Evolutionary conservation across 2,888 invertebrate species (phyloP).

Genomic region (Scaptodrosophila latifasciaeformis): DNA sequence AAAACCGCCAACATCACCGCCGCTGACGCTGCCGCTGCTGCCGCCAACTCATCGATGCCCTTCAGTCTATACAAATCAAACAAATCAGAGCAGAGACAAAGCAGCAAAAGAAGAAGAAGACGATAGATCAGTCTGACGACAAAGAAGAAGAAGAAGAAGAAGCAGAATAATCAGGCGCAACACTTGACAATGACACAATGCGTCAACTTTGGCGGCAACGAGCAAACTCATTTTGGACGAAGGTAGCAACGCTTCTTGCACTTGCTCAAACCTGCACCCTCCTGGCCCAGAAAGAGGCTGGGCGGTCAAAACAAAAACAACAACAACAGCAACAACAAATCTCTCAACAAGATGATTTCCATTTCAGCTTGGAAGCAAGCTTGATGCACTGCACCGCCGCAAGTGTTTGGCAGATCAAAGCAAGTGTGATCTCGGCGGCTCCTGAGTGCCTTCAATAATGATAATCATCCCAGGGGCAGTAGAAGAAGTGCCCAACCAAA

Average conservation of each 20-base stretch:
- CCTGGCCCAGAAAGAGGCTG: too few species aligned
- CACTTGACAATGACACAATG: slow-evolving; percentile 63
- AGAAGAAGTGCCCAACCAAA: slow-evolving; percentile 6
- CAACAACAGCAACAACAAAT: slow-evolving; percentile 33
- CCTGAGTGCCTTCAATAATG: slow-evolving; percentile 67
- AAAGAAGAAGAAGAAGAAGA: slow-evolving; percentile 60
- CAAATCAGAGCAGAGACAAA: too few species aligned
- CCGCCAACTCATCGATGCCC: too few species aligned
- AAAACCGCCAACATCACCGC: not conserved
- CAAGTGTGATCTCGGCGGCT: too few species aligned
- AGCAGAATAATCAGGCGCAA: slow-evolving; percentile 45
- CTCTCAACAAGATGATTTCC: slow-evolving; percentile 9
- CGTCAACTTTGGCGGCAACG: slow-evolving; percentile 64
- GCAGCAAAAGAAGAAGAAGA: too few species aligned
- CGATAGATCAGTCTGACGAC: slow-evolving; percentile 62
- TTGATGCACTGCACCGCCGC: slow-evolving; percentile 4
- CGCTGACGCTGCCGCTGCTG: not conserved
- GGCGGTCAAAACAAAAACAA: slow-evolving; percentile 25
- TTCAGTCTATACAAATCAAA: too few species aligned
- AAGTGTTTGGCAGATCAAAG: slow-evolving; percentile 49
- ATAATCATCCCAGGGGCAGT: slow-evolving; percentile 56
- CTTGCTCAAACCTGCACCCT: slow-evolving; percentile 57
- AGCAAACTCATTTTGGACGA: too few species aligned
- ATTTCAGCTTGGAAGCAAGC: too few species aligned
- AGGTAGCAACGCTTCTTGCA: slow-evolving; percentile 31